Base-by-base conservation (phyloP, 2,888 invertebrate species). In the Trissolcus brochymenae region DNA sequence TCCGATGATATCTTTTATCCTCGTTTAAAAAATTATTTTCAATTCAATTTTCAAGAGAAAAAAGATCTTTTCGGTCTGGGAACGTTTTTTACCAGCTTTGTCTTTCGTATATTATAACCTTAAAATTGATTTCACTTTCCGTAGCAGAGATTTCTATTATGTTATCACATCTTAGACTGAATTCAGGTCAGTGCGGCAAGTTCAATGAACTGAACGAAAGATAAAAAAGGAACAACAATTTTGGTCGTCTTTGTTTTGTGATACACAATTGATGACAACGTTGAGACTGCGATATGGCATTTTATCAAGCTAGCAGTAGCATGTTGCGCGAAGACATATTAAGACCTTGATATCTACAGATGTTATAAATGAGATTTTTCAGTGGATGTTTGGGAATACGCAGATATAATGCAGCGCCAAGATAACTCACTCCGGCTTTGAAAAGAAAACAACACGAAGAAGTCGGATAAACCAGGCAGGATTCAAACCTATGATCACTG, bases 311-410 rank as follows among this genome's bases (percentile, higher is more conserved):
- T 16, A 43, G 46, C 57, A 54, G 19, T 6, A 17, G 54, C 53
- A 25, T 40, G 49, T 16, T 60, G 43, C 40, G 53, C n/a, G 17
- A 43, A 49, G 60, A 46, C 40, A 41, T 59, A 67, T 67, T 51
- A 53, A 67, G 19, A 43, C 40, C 61, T 40, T 11, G 35, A 13
- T 61, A 35, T 54, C 54, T 35, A 9, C 21, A 49, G 68, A 68
- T 55, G 54, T 49, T 68, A 46, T 55, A 9, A 53, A 59, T 59
- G 35, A 59, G 53, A 67, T 59, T 35, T 49, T 51, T 16, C 29
- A 1, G 19, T 9, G n/a, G 25, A 41, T 40, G 50, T 53, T 54
- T 29, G 21, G 17, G 14, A 54, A 25, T 14, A 13, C 54, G 25
- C 54, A 35, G 6, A 6, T 9, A 13, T 9, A 51, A 51, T 17